A percentile compares a stretch with the other conserved stretches of the same genome.
Evolutionary conservation across 2,113 vertebrate genomes (phyloP).

Genomic region (Galeopterus variegatus): DNA sequence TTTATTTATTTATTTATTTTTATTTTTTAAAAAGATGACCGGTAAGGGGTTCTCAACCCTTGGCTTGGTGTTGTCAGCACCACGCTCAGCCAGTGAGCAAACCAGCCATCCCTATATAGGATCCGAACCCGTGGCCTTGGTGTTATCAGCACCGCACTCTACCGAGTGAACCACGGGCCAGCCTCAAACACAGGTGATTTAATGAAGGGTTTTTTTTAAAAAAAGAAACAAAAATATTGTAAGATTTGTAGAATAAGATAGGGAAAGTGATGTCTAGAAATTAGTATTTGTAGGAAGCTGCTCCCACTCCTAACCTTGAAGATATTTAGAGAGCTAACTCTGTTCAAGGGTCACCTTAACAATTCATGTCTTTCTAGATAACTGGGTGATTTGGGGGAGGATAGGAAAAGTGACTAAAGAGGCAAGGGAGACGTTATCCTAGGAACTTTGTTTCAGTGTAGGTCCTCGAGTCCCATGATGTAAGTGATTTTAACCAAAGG

Average conservation of each 20-base stretch:
- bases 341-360: not conserved
- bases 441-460: not conserved
- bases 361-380: constrained; percentile 9
- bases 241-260: not conserved
- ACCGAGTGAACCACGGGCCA: too few species aligned
- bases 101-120: too few species aligned
- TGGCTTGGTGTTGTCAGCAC: too few species aligned
- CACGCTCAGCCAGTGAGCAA: too few species aligned
- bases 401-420: not conserved
- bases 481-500: not conserved
- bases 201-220: not conserved
- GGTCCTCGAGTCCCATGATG: not conserved
- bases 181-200: not conserved
- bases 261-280: not conserved
- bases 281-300: not conserved
- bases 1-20: too few species aligned
- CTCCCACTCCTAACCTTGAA: not conserved
- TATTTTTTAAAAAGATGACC: too few species aligned
- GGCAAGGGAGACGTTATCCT: not conserved
- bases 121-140: too few species aligned
- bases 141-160: too few species aligned
- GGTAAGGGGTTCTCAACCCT: too few species aligned
- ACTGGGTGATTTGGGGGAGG: not conserved
- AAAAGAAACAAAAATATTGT: not conserved
- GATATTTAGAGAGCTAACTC: constrained; percentile 4